Evolutionary conservation across 2,797 vertebrate genomes (phyloP), one percentile per base, ranked within the genome.

Genomic region (Phylloscopus collybita): DNA sequence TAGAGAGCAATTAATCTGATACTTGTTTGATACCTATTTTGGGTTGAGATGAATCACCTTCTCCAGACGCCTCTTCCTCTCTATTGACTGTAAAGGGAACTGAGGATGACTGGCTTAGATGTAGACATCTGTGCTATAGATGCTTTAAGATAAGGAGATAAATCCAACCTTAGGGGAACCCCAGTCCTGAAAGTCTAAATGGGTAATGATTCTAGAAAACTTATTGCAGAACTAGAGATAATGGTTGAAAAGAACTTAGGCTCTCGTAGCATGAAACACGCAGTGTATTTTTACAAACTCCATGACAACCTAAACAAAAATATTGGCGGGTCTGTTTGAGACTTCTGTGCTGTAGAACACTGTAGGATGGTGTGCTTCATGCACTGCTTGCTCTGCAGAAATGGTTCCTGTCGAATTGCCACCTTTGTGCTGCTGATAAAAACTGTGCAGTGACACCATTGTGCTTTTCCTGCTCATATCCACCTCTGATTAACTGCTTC

Each of bases 1-100:
- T 69, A 88, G 80, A 92, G 88, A 84, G 36, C 73, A 95, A 95
- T 94, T 94, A 96, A 84, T 93, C 80, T 88, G 66, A 75, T 92
- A 78, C 60, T 85, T 71, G 42, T 80, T 90, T 94, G 81, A 80
- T 87, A 96, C 71, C 92, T 93, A 53, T 66, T 80, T 89, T 79
- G 90, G 66, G 92, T 51, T 81, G 59, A 84, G 90, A 86, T 93
- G 90, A 96, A 91, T 95, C 94, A 92, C 54, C 50, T 91, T 92
- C 78, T 94, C 80, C 61, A 86, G 76, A 74, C 0, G 1, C 59
- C 40, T 95, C 61, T 95, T 92, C 65, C 61, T 91, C 45, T 80
- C 44, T 75, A 16, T 29, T 83, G 73, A 79, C 80, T 86, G 82
- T 75, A 81, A 81, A 88, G 70, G 88, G 50, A 94, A 51, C 53